phyloP scores from a whole-genome alignment of 2,113 vertebrate genomes.

The Strix uralensis region DNA sequence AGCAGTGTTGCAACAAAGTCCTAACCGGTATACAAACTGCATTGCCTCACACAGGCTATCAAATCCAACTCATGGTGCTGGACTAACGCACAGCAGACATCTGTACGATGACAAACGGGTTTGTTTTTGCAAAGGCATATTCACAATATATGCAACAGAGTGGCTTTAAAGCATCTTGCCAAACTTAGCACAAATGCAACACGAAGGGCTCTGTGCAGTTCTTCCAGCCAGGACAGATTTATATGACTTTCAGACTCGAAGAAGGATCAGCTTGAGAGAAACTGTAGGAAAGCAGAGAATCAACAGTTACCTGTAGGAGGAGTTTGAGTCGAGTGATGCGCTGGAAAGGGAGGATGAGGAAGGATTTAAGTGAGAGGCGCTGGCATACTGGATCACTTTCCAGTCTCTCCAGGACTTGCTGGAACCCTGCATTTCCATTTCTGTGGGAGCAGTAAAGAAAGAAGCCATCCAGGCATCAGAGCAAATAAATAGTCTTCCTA shows the following conservation, averaged over 20 bases:
- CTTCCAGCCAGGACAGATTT: background rate
- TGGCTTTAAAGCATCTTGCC: background rate
- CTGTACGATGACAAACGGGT: background rate
- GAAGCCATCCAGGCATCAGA: background rate
- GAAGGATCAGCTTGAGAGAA: background rate
- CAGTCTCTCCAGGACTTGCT: constrained; percentile 84
- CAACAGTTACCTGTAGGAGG: constrained; percentile 86
- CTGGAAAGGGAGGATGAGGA: constrained; percentile 96
- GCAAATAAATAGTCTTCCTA: background rate
- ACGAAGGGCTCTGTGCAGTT: background rate
- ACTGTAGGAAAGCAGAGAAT: constrained; percentile 20
- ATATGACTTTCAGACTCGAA: background rate
- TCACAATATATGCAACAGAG: background rate
- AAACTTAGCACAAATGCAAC: background rate
- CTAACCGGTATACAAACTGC: background rate
- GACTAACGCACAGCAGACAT: background rate
- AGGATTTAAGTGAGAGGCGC: constrained; percentile 93
- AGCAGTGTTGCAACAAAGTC: background rate
- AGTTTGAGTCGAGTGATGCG: constrained; percentile 95
- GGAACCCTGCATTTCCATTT: constrained; percentile 85
- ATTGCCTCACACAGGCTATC: background rate
- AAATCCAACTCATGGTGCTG: background rate
- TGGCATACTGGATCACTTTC: constrained; percentile 90
- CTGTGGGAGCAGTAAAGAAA: constrained; percentile 61
- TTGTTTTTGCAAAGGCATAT: background rate